Evolutionary conservation across 2,797 vertebrate species (phyloP).

Genomic region (Gastrophryne carolinensis): DNA sequence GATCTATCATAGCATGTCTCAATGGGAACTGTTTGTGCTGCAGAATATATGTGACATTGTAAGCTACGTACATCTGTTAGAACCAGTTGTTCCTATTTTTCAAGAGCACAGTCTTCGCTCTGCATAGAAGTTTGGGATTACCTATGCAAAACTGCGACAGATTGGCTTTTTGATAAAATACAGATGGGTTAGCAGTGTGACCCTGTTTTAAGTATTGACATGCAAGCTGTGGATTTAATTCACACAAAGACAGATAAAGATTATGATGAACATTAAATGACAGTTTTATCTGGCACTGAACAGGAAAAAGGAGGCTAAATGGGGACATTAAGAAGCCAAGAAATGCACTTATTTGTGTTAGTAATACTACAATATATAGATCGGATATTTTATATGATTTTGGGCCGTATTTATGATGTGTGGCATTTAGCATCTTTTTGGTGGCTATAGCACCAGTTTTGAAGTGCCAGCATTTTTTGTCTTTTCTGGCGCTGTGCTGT

Average conservation of each 20-base stretch:
- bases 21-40: neutral
- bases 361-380: neutral
- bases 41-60: slow-evolving; percentile 13
- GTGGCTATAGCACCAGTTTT: no score
- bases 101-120: slow-evolving; percentile 3
- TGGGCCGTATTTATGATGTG: neutral
- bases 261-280: slow-evolving; percentile 35
- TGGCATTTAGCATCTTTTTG: no score
- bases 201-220: slow-evolving; percentile 55
- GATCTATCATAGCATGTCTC: neutral
- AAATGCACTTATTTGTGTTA: neutral
- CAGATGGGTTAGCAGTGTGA: slow-evolving; percentile 55
- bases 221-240: slow-evolving; percentile 56
- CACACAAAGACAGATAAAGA: slow-evolving; percentile 49
- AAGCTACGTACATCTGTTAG: neutral
- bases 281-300: slow-evolving; percentile 41
- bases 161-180: slow-evolving; percentile 59
- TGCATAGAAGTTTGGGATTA: slow-evolving; percentile 29
- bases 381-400: neutral
- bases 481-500: no score
- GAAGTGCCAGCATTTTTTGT: no score
- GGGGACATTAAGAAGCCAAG: slow-evolving; percentile 53
- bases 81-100: slow-evolving; percentile 47
- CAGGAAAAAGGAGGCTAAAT: slow-evolving; percentile 59
- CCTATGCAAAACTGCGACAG: slow-evolving; percentile 52